Percentiles rank a stretch among this genome's conserved stretches.
Evolutionary conservation across 1,140 invertebrate genomes (phyloP).

Genomic region (Potamilus streckersoni): DNA sequence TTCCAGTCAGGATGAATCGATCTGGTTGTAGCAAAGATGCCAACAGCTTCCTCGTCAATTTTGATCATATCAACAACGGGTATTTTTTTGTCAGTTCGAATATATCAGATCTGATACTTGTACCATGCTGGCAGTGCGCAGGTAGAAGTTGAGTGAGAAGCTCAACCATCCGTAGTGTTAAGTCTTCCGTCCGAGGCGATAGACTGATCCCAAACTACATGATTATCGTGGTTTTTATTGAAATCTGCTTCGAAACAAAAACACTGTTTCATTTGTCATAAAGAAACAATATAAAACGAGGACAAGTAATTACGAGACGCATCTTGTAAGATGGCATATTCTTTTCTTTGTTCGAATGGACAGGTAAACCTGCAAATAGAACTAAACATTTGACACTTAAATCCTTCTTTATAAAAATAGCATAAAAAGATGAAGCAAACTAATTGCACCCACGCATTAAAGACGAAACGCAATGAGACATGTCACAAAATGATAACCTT

Average conservation of each 20-base stretch:
- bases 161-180: constrained; percentile 16
- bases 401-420: too few relatives aligned
- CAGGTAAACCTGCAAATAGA: too few relatives aligned
- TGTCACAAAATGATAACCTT: too few relatives aligned
- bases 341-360: too few relatives aligned
- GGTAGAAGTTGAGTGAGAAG: constrained; percentile 20
- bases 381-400: too few relatives aligned
- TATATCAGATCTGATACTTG: constrained; percentile 18
- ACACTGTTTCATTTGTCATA: constrained; percentile 3
- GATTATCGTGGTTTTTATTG: constrained; percentile 13
- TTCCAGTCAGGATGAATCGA: constrained; percentile 12
- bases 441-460: too few relatives aligned
- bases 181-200: constrained; percentile 17
- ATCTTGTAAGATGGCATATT: too few relatives aligned
- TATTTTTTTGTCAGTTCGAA: constrained; percentile 25
- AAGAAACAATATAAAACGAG: too few relatives aligned
- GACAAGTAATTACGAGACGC: too few relatives aligned
- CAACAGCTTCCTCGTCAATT: constrained; percentile 12
- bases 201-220: constrained; percentile 19
- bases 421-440: too few relatives aligned
- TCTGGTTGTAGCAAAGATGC: constrained; percentile 3
- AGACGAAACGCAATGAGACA: too few relatives aligned
- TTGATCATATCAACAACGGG: constrained; percentile 11
- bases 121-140: constrained; percentile 1
- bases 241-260: constrained; percentile 13